Evolutionary conservation across 2,888 invertebrate species (phyloP).

Genomic region (Zaprionus obscuricornis): DNA sequence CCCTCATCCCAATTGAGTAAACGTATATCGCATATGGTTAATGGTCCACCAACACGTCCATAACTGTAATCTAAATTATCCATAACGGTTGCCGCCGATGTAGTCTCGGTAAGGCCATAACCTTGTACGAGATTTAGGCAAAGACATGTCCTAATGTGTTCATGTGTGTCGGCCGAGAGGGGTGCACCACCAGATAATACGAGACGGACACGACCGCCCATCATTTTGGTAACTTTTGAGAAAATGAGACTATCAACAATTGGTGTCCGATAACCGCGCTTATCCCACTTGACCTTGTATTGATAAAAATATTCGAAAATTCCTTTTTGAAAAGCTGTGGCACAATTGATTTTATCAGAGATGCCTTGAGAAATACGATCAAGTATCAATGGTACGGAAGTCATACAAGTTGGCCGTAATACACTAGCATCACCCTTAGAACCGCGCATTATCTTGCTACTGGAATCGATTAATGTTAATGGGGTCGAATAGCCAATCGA

Average conservation of each 20-base stretch:
- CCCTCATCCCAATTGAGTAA: constrained; percentile 98
- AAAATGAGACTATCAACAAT: constrained; percentile 86
- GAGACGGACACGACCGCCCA: constrained; percentile 95
- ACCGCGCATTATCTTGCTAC: constrained; percentile 98
- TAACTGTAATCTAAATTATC: constrained; percentile 85
- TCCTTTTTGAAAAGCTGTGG: constrained; percentile 90
- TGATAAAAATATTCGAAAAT: constrained; percentile 97
- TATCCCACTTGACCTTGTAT: constrained; percentile 94
- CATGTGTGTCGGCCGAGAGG: constrained; percentile 96
- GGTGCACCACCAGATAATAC: constrained; percentile 98
- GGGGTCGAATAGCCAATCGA: constrained; percentile 98
- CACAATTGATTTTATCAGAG: constrained; percentile 95
- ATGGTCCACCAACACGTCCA: constrained; percentile 95
- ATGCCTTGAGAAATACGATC: constrained; percentile 99
- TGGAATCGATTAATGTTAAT: constrained; percentile 94
- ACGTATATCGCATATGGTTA: constrained; percentile 92
- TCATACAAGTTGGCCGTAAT: constrained; percentile 96
- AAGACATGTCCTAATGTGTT: constrained; percentile 95
- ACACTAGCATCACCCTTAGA: constrained; percentile 97
- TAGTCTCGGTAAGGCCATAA: constrained; percentile 98
- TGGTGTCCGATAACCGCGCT: constrained; percentile 92
- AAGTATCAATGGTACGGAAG: constrained; percentile 98
- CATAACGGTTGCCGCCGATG: constrained; percentile 95
- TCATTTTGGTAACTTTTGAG: constrained; percentile 85
- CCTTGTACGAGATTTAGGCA: constrained; percentile 96